These are phyloP conservation scores for Ivindomyrus marchei DNA, from an alignment of 2,113 vertebrate genomes.

Conservation along the genomic window DNA sequence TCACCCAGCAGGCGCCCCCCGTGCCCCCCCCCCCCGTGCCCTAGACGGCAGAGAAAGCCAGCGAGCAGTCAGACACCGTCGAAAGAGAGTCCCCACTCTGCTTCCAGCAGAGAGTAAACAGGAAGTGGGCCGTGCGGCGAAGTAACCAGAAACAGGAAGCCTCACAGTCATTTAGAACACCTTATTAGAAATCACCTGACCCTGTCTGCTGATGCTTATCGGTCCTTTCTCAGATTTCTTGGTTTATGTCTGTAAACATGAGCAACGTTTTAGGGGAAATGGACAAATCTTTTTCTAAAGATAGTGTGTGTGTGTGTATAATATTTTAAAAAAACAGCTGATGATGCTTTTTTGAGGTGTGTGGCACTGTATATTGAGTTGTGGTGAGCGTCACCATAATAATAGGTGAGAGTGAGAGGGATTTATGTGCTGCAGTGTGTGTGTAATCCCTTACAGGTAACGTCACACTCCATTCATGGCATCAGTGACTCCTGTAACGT, in stretches of 20 bases:
- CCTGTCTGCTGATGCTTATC: background rate
- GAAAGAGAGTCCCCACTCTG: constrained; percentile 5
- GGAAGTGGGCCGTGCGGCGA: constrained; percentile 33
- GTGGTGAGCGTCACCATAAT: background rate
- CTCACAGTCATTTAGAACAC: constrained; percentile 7
- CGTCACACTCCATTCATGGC: background rate
- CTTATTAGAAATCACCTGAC: constrained; percentile 6
- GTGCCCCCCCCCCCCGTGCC: background rate
- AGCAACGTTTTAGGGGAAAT: background rate
- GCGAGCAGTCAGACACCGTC: background rate
- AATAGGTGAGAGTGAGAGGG: background rate
- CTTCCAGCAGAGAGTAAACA: constrained; percentile 31
- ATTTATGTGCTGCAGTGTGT: background rate
- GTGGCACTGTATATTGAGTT: background rate
- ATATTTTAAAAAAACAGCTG: background rate
- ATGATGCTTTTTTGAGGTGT: background rate
- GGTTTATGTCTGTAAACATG: background rate
- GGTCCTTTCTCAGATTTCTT: background rate
- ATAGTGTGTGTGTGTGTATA: background rate
- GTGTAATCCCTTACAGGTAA: background rate
- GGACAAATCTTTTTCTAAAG: background rate
- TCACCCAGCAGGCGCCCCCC: background rate
- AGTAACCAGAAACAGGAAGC: constrained; percentile 19
- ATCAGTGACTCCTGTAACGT: background rate
- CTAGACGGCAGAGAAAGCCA: background rate